These are phyloP conservation scores for Schizaphis graminum DNA, from an alignment of 2,888 invertebrate species.

Conservation along the genomic window DNA sequence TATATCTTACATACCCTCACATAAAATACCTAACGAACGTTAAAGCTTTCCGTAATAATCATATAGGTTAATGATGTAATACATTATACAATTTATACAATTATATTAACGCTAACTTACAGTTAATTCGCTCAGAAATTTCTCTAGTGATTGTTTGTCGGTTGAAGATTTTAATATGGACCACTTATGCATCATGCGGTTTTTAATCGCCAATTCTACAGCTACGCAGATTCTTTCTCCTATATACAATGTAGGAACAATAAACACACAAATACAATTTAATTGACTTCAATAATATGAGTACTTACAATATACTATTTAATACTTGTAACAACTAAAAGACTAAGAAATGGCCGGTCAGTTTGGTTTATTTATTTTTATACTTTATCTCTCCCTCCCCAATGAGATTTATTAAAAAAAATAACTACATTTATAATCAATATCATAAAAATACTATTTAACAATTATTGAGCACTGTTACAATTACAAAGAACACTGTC, in stretches of 20 bases:
- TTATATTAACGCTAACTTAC: not conserved
- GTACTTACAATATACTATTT: not conserved
- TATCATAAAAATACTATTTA: not conserved
- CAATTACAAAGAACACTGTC: not conserved
- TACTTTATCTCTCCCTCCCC: not conserved
- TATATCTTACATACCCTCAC: not conserved
- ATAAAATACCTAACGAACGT: not conserved
- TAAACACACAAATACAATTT: not conserved
- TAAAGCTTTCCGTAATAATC: not conserved
- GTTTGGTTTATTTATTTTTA: not conserved
- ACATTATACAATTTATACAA: not conserved
- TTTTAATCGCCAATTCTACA: not conserved
- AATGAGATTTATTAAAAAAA: not conserved
- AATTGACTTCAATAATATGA: not conserved
- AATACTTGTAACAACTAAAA: not conserved
- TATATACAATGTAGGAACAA: not conserved
- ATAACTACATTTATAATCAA: not conserved
- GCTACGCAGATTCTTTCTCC: not conserved
- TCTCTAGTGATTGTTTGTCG: not conserved
- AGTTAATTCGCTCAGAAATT: slow-evolving; percentile 20
- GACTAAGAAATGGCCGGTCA: not conserved
- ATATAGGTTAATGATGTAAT: not conserved
- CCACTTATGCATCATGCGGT: slow-evolving; percentile 17
- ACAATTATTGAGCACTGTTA: not conserved
- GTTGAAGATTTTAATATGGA: slow-evolving; percentile 29